Conservation (phyloP, 2,797 vertebrate genomes). For the Helarctos malayanus region DNA sequence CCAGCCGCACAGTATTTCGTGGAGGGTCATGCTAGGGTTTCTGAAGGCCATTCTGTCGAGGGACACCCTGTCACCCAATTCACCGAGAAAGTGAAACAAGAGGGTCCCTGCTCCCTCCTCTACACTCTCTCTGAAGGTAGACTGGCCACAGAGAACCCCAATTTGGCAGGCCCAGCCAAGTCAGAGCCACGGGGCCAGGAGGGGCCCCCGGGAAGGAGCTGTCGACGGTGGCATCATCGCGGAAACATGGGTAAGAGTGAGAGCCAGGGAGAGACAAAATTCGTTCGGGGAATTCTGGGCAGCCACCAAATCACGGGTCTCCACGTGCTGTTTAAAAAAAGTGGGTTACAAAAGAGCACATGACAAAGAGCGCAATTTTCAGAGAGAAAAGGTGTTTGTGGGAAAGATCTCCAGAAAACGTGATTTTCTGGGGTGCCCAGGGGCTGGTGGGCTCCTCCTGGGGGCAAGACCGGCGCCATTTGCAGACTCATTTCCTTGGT, state of each 20-base stretch:
- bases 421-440: accelerated
- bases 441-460: accelerated
- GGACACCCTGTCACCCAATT: accelerated
- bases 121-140: background rate
- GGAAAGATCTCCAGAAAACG: background rate
- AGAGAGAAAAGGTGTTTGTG: background rate
- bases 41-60: background rate
- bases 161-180: accelerated
- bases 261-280: accelerated
- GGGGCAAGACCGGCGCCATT: accelerated
- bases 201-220: background rate
- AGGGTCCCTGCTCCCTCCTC: accelerated
- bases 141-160: accelerated
- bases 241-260: accelerated
- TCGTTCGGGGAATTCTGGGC: accelerated
- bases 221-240: accelerated
- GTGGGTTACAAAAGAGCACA: accelerated
- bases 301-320: accelerated
- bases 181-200: accelerated
- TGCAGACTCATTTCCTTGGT: background rate
- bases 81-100: background rate
- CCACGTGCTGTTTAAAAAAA: background rate
- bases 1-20: accelerated
- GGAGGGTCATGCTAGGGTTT: accelerated
- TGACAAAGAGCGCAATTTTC: accelerated